A percentile compares a stretch with the other conserved stretches of the same genome.
phyloP scores from a whole-genome alignment of 2,797 vertebrate species.

The Anableps anableps region DNA sequence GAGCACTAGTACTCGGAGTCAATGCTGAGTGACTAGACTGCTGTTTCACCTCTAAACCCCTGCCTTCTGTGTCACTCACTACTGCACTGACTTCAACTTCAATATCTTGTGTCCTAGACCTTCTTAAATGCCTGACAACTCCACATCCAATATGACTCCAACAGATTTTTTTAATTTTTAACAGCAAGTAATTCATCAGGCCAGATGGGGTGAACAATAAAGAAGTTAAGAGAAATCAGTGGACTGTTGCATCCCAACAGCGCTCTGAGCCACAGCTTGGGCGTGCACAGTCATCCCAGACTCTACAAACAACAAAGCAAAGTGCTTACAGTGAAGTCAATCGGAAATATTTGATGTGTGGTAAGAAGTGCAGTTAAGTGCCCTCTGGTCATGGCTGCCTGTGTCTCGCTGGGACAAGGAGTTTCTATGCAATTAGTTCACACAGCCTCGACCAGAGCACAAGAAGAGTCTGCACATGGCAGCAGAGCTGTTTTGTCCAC shows the following conservation, averaged over 20 bases:
- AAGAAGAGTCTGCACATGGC: conserved; percentile 23
- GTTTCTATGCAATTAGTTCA: conserved; percentile 69
- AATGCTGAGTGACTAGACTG: conserved; percentile 9
- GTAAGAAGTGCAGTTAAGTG: conserved; percentile 52
- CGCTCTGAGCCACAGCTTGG: background rate
- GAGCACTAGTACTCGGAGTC: conserved; percentile 3
- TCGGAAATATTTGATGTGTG: conserved; percentile 58
- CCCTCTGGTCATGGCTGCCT: conserved; percentile 61
- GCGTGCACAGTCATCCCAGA: conserved; percentile 33
- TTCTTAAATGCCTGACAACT: conserved; percentile 37
- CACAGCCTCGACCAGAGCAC: conserved; percentile 49
- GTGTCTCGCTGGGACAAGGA: conserved; percentile 43
- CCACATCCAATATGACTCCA: conserved; percentile 4
- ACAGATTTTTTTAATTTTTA: conserved; percentile 47
- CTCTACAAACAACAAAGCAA: conserved; percentile 58
- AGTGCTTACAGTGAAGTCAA: conserved; percentile 62
- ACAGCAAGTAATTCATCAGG: conserved; percentile 8
- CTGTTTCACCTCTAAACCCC: conserved; percentile 15
- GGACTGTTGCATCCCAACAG: conserved; percentile 12
- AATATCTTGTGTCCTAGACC: conserved; percentile 15
- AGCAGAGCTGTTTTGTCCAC: background rate
- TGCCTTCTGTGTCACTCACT: background rate
- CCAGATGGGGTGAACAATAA: conserved; percentile 5
- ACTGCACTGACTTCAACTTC: background rate
- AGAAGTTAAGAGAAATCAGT: conserved; percentile 34